Conservation (phyloP, 2,797 vertebrate species). For the Lepus oiostolus region DNA sequence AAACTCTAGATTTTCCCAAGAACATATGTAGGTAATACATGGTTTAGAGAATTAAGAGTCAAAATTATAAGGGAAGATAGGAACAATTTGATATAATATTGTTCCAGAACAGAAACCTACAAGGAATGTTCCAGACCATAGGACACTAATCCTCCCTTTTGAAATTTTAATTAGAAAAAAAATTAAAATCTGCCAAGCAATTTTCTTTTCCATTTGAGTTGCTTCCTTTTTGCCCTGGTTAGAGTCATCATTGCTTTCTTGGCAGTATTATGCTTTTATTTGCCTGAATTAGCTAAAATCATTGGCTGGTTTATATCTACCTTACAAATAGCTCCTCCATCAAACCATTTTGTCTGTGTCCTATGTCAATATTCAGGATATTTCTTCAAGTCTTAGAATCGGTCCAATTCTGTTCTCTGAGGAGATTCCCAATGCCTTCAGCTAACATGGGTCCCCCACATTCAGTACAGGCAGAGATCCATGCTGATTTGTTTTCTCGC, state of each 20-base stretch:
- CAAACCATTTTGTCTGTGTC: background rate
- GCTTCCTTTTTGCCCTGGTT: background rate
- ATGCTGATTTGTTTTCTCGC: background rate
- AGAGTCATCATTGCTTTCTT: background rate
- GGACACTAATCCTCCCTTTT: background rate
- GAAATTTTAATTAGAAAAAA: conserved; percentile 9
- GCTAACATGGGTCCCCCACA: background rate
- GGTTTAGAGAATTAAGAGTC: conserved; percentile 46
- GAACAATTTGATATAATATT: conserved; percentile 1
- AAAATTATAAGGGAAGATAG: conserved; percentile 22
- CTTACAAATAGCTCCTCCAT: background rate
- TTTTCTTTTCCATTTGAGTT: background rate
- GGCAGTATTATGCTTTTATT: conserved; percentile 34
- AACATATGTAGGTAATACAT: background rate
- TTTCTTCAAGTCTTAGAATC: background rate
- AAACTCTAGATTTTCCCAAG: conserved; percentile 17
- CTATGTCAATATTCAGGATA: background rate
- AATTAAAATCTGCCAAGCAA: background rate
- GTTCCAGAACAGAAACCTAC: background rate
- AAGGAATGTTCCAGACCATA: background rate
- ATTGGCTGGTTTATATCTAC: background rate
- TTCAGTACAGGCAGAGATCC: background rate
- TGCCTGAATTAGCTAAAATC: conserved; percentile 51
- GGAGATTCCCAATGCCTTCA: background rate
- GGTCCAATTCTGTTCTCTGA: background rate